A percentile compares a stretch with the other conserved stretches of the same genome.
These are phyloP conservation scores for Palythoa heliodiscus DNA, from an alignment of 92 coral and sea anemone species.

Conservation along the genomic window DNA sequence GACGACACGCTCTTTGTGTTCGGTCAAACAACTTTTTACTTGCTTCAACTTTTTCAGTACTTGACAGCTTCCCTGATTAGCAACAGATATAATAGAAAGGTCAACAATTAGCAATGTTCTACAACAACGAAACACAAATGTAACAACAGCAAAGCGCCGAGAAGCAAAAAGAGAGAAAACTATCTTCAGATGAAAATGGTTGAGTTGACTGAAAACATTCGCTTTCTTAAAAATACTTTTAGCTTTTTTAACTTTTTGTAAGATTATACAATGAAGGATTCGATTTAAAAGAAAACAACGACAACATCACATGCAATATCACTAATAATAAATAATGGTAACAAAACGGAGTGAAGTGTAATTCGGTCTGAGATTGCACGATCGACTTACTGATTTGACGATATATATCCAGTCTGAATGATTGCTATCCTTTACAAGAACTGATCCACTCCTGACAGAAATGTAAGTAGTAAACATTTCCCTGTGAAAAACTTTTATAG, in stretches of 20 bases:
- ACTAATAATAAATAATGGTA: background rate
- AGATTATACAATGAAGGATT: too few species aligned
- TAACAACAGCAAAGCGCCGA: too few species aligned
- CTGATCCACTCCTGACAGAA: slow-evolving; percentile 83
- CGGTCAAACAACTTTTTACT: slow-evolving; percentile 79
- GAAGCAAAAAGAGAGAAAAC: too few species aligned
- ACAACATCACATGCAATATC: background rate
- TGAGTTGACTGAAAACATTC: too few species aligned
- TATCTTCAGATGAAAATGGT: too few species aligned
- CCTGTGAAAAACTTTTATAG: too few species aligned
- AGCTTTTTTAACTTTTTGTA: too few species aligned
- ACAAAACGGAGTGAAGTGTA: background rate
- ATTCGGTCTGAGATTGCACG: background rate
- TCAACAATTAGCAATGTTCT: background rate
- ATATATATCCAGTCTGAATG: slow-evolving; percentile 98
- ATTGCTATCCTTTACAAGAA: slow-evolving; percentile 91
- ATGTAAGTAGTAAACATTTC: background rate
- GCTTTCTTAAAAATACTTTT: too few species aligned
- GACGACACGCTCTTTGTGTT: slow-evolving; percentile 91
- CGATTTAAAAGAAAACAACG: background rate
- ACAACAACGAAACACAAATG: too few species aligned
- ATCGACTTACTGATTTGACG: slow-evolving; percentile 80
- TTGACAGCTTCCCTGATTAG: slow-evolving; percentile 88
- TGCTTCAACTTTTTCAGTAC: slow-evolving; percentile 86
- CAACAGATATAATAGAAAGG: background rate